phyloP scores from a whole-genome alignment of 2,113 vertebrate species.

The Bombycilla garrulus region DNA sequence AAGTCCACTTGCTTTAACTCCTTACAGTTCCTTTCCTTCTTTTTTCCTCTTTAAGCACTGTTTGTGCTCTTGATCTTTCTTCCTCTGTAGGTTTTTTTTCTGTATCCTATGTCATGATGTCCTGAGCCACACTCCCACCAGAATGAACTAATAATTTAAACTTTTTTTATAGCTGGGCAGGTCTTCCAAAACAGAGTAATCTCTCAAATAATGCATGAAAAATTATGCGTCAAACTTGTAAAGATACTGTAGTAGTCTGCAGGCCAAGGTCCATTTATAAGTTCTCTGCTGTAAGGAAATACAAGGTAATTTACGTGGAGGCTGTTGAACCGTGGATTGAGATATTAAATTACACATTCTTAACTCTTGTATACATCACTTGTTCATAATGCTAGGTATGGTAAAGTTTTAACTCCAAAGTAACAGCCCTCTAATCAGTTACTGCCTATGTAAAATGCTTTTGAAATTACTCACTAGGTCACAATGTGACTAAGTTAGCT shows the following conservation, averaged over 20 bases:
- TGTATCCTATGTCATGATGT: not conserved
- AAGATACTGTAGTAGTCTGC: not conserved
- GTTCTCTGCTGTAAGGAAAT: not conserved
- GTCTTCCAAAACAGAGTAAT: not conserved
- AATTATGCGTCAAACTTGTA: not conserved
- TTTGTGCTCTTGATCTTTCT: not conserved
- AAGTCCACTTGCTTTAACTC: not conserved
- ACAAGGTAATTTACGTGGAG: not conserved
- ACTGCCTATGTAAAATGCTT: constrained; percentile 18
- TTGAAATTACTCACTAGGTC: constrained; percentile 49
- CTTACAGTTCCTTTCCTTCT: not conserved
- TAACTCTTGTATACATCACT: not conserved
- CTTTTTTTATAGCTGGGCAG: not conserved
- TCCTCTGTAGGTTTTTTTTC: not conserved
- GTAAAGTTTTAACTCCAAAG: constrained; percentile 23
- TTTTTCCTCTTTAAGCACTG: not conserved
- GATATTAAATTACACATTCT: not conserved
- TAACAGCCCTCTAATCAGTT: constrained; percentile 47
- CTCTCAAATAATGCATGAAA: not conserved
- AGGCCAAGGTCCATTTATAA: not conserved
- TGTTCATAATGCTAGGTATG: not conserved
- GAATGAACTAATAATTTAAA: not conserved
- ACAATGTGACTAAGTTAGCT: constrained; percentile 43
- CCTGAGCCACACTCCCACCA: not conserved
- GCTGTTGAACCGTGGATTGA: not conserved